These are phyloP conservation scores for Anolis carolinensis DNA, from an alignment of 2,113 vertebrate genomes.

Conservation along the genomic window DNA sequence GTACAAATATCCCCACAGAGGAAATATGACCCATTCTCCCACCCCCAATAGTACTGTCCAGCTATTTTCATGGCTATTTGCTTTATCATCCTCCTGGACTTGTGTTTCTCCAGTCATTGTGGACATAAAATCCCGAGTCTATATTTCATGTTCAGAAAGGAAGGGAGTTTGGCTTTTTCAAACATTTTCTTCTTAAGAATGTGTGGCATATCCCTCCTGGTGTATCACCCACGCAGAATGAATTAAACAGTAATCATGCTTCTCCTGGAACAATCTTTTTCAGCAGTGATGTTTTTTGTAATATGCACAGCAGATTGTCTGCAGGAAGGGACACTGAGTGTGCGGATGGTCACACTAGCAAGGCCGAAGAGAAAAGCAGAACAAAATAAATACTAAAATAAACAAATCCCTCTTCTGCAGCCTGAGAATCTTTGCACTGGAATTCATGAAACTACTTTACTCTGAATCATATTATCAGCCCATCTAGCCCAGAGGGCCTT, in stretches of 20 bases:
- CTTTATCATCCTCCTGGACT: slow-evolving; percentile 59
- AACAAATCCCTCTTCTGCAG: background rate
- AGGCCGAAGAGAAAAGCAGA: background rate
- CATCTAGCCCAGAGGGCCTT: no score
- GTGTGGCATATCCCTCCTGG: background rate
- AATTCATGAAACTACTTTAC: background rate
- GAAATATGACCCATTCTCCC: slow-evolving; percentile 11
- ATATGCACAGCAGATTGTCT: background rate
- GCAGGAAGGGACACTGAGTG: background rate
- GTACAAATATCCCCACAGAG: slow-evolving; percentile 43
- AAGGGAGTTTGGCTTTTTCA: background rate
- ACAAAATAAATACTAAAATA: background rate
- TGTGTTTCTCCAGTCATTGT: slow-evolving; percentile 48
- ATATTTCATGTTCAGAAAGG: slow-evolving; percentile 45
- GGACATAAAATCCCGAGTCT: slow-evolving; percentile 48
- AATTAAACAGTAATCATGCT: background rate
- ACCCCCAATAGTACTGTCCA: slow-evolving; percentile 32
- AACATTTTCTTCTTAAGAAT: background rate
- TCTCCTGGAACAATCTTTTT: background rate
- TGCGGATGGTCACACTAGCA: background rate
- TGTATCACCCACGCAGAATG: background rate
- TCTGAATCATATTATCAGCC: background rate
- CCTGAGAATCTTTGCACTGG: background rate
- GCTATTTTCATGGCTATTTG: slow-evolving; percentile 44
- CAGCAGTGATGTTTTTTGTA: background rate